Conservation (phyloP, 2,113 vertebrate genomes). For the Notarius lentiginosus region DNA sequence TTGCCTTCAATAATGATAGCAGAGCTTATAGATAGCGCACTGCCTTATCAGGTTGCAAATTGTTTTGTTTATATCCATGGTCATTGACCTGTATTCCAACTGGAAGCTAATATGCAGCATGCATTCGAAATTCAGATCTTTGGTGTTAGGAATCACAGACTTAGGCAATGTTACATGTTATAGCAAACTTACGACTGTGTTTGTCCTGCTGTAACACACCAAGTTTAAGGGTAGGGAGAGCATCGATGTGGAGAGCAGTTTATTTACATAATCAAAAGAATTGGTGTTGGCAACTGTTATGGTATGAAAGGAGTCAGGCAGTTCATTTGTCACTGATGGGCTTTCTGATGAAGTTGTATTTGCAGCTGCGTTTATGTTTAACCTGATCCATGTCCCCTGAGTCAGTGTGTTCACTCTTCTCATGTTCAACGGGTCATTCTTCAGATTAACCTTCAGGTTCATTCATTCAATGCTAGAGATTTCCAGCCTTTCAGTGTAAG, state of each 20-base stretch:
- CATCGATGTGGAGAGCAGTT: background rate
- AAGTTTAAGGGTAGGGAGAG: background rate
- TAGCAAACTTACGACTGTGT: background rate
- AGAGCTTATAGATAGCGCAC: conserved; percentile 36
- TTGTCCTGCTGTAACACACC: background rate
- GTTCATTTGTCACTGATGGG: background rate
- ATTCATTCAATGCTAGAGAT: background rate
- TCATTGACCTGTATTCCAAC: background rate
- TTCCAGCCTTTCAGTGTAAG: background rate
- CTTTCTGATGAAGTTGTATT: background rate
- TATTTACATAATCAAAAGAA: background rate
- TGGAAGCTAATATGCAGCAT: background rate
- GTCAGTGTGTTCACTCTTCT: background rate
- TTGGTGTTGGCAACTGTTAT: background rate
- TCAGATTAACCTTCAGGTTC: background rate
- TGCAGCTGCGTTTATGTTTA: background rate
- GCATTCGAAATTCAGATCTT: background rate
- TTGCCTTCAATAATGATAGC: conserved; percentile 8
- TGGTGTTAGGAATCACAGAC: background rate
- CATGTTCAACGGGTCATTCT: background rate
- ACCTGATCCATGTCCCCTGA: background rate
- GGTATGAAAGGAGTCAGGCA: background rate
- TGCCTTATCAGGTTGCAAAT: conserved; percentile 41
- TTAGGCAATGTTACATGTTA: background rate
- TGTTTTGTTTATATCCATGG: background rate